A percentile compares a stretch with the other conserved stretches of the same genome.
Conservation (phyloP, 2,797 vertebrate species). For the Cercopithecus diana region DNA sequence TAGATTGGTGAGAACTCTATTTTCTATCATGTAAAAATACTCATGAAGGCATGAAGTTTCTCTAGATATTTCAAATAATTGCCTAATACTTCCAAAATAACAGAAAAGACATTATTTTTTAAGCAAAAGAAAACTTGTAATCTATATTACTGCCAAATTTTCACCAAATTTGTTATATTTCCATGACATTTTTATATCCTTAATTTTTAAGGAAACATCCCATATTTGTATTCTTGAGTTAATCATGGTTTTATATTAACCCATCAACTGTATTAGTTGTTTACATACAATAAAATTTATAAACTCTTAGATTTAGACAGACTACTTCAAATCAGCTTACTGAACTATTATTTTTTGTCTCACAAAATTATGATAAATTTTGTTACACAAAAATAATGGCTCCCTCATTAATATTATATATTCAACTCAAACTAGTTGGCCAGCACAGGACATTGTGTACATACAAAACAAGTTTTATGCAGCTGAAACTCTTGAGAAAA, state of each 20-base stretch:
- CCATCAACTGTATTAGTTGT: neutral
- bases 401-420: neutral
- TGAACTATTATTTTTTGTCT: neutral
- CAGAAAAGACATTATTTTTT: neutral
- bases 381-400: neutral
- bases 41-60: neutral
- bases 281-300: neutral
- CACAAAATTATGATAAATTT: neutral
- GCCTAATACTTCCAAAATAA: neutral
- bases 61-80: neutral
- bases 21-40: neutral
- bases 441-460: neutral
- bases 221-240: neutral
- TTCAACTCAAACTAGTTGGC: neutral
- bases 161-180: neutral
- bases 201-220: neutral
- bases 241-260: neutral
- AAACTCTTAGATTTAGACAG: neutral
- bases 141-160: neutral
- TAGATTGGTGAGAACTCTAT: neutral
- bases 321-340: neutral
- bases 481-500: neutral
- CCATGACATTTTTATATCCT: neutral
- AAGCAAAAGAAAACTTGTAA: neutral
- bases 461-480: neutral